Percentiles rank a stretch among this genome's conserved stretches.
Evolutionary conservation across 2,888 invertebrate species (phyloP).

Genomic region (Ferdinandea cuprea): DNA sequence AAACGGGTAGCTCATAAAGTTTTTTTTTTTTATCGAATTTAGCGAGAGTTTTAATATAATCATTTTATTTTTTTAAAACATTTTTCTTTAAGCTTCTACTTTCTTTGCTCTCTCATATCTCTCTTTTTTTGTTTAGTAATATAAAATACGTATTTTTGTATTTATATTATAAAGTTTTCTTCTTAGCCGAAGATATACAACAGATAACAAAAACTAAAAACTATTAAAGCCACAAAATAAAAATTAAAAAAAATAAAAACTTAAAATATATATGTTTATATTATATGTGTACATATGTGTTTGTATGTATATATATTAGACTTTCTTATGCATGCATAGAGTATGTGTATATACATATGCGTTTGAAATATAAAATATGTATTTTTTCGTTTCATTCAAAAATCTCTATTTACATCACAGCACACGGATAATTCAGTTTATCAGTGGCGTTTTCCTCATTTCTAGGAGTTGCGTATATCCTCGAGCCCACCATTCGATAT

Average conservation of each 20-base stretch:
- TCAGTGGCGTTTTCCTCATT: conserved; percentile 42
- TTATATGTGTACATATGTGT: conserved; percentile 16
- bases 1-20: conserved; percentile 80
- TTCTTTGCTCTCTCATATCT: conserved; percentile 18
- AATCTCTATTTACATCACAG: conserved; percentile 55
- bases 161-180: conserved; percentile 22
- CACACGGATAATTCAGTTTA: conserved; percentile 27
- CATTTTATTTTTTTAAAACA: background rate
- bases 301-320: conserved; percentile 8
- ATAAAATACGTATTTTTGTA: background rate
- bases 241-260: too few species aligned
- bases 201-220: conserved; percentile 52
- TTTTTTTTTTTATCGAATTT: conserved; percentile 56
- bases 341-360: conserved; percentile 26
- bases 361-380: conserved; percentile 39
- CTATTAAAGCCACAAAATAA: conserved; percentile 72
- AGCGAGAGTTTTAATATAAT: conserved; percentile 42
- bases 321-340: conserved; percentile 5
- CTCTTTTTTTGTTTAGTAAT: conserved; percentile 6
- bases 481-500: conserved; percentile 90
- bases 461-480: conserved; percentile 85
- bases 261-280: conserved; percentile 25
- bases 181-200: conserved; percentile 21
- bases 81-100: conserved; percentile 28
- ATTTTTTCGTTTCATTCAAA: conserved; percentile 18